phyloP scores from a whole-genome alignment of 1,140 invertebrate genomes.

The Ips nitidus region DNA sequence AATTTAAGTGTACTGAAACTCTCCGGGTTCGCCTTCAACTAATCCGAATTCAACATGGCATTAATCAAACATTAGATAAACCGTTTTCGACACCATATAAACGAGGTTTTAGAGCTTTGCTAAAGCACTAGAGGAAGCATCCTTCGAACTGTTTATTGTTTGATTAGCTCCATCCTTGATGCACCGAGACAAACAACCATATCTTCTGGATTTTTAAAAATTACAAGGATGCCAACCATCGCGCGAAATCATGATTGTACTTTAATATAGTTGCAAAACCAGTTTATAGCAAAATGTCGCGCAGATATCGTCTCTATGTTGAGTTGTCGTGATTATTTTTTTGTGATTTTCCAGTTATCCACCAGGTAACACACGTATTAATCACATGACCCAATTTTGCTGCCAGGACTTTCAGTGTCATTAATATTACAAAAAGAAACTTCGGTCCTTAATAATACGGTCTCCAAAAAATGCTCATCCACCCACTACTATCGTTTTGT shows the following conservation, averaged over 20 bases:
- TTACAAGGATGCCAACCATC: slow-evolving; percentile 29
- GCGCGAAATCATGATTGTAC: slow-evolving; percentile 31
- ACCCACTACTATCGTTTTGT: no score
- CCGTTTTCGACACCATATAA: background rate
- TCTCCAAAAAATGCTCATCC: no score
- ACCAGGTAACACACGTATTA: no score
- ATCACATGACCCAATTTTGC: no score
- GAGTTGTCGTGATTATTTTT: no score
- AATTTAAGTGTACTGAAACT: no score
- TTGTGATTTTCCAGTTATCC: no score
- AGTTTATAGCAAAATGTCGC: slow-evolving; percentile 32
- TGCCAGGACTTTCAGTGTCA: no score
- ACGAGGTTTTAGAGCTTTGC: no score
- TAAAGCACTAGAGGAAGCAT: slow-evolving; percentile 4
- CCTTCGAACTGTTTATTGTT: slow-evolving; percentile 44
- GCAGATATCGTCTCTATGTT: slow-evolving; percentile 2
- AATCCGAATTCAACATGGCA: background rate
- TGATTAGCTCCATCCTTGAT: slow-evolving; percentile 44
- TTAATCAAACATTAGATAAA: slow-evolving; percentile 5
- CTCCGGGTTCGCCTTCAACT: background rate
- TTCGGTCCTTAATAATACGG: no score
- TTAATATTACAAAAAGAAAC: no score
- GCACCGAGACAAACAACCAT: slow-evolving; percentile 40
- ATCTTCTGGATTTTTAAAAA: slow-evolving; percentile 37
- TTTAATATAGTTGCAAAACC: slow-evolving; percentile 31